Evolutionary conservation across 1,140 invertebrate species (phyloP), one percentile per base, ranked within the genome.

Genomic region (Ladona fulva): DNA sequence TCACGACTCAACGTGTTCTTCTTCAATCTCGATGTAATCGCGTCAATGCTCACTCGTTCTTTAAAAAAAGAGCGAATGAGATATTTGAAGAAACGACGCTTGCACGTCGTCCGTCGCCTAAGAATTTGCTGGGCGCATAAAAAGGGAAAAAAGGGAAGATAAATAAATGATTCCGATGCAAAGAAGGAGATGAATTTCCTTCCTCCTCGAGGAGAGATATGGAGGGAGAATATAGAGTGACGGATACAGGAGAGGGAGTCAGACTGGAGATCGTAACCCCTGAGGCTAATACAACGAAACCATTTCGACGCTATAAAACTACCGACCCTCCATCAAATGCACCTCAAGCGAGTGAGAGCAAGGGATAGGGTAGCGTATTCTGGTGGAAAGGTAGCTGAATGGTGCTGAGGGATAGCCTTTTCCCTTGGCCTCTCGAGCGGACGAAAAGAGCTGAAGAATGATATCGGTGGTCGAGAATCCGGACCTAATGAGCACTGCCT

Each of bases 291-390:
- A 82, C 80, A 82, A 82, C 73, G 78, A 78, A 82, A 82, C 82
- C 84, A 79, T 83, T 85, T 86, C 85, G 82, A 85, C 85, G 85
- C 85, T 86, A 66, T 66, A 66, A 66, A 66, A 66, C 52, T 66
- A 66, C 52, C 52, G 52, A 66, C 52, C 52, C 52, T 66, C 52
- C 52, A 66, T 66, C 52, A 66, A 66, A 66, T 66, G 52, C 52
- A 66, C 52, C 52, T 66, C 52, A 66, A 66, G 52, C 52, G 52
- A 66, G 52, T 66, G 52, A 66, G 52, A 22, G 52, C 44, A 19
- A 52, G 12, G 52, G 52, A 66, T 12, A 66, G 52, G 52, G 52
- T 16, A 16, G 52, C 29, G 29, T 37, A 37, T 37, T 37, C 29
- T 37, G 1, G 52, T 16, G n/a, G 52, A 22, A 22, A 66, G 52